Conservation (phyloP, 2,113 vertebrate genomes). For the Scophthalmus maximus region DNA sequence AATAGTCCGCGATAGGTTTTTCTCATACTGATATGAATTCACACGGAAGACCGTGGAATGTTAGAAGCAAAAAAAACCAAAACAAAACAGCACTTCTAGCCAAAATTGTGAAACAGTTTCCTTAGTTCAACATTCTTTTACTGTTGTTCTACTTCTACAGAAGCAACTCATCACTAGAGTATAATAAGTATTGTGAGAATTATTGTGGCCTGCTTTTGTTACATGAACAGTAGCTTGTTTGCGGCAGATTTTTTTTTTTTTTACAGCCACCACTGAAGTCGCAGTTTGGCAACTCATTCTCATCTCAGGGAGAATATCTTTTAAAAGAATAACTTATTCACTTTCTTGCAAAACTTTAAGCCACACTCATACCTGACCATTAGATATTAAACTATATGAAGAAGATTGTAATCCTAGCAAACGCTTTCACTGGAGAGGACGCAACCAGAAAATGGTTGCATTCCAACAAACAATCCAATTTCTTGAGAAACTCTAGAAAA, state of each 20-base stretch:
- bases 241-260: not conserved
- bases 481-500: no score
- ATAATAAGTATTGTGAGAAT: not conserved
- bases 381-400: not conserved
- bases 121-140: not conserved
- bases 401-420: no score
- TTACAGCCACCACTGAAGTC: not conserved
- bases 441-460: no score
- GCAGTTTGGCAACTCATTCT: not conserved
- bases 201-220: not conserved
- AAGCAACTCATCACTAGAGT: no score
- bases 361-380: not conserved
- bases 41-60: slow-evolving; percentile 8
- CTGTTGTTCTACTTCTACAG: not conserved
- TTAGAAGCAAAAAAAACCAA: slow-evolving; percentile 7
- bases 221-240: not conserved
- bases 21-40: slow-evolving; percentile 11
- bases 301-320: not conserved
- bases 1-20: slow-evolving; percentile 1
- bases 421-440: no score
- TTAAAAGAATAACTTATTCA: not conserved
- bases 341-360: not conserved
- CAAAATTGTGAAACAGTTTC: slow-evolving; percentile 4
- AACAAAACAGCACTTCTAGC: not conserved
- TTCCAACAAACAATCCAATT: no score